These are phyloP conservation scores for Euwallacea fornicatus DNA, from an alignment of 1,140 invertebrate species.

Conservation along the genomic window DNA sequence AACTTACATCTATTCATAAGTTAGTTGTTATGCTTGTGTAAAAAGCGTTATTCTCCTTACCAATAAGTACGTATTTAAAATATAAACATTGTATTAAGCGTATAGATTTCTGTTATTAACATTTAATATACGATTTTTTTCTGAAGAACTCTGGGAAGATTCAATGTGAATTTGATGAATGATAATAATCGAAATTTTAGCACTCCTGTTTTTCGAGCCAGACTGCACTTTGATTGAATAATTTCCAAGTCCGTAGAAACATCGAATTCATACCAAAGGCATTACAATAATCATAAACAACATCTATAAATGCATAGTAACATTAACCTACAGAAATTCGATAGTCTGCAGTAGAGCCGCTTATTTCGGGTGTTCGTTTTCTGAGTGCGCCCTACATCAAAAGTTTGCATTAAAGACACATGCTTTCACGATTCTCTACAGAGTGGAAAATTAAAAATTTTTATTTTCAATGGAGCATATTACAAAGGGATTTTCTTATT, in stretches of 20 bases:
- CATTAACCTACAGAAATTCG: neutral
- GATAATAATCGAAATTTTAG: neutral
- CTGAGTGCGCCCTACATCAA: neutral
- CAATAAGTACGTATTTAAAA: neutral
- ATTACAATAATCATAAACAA: neutral
- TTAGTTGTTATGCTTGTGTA: constrained; percentile 8
- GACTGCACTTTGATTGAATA: neutral
- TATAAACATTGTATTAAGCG: neutral
- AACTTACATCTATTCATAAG: constrained; percentile 29
- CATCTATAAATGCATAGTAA: neutral
- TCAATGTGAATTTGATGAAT: neutral
- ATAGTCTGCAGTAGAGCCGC: neutral
- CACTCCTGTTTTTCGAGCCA: neutral
- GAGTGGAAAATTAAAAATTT: too few species aligned
- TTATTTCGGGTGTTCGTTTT: constrained; percentile 10
- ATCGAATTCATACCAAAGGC: neutral
- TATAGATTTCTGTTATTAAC: neutral
- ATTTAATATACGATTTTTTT: neutral
- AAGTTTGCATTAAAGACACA: neutral
- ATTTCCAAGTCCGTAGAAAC: too few species aligned
- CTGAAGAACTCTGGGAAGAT: neutral
- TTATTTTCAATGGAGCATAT: too few species aligned
- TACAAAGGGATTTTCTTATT: too few species aligned
- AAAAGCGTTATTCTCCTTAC: constrained; percentile 9
- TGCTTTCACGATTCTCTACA: neutral